These are phyloP conservation scores for Leptinotarsa texana DNA, from an alignment of 1,140 invertebrate genomes.

Conservation along the genomic window DNA sequence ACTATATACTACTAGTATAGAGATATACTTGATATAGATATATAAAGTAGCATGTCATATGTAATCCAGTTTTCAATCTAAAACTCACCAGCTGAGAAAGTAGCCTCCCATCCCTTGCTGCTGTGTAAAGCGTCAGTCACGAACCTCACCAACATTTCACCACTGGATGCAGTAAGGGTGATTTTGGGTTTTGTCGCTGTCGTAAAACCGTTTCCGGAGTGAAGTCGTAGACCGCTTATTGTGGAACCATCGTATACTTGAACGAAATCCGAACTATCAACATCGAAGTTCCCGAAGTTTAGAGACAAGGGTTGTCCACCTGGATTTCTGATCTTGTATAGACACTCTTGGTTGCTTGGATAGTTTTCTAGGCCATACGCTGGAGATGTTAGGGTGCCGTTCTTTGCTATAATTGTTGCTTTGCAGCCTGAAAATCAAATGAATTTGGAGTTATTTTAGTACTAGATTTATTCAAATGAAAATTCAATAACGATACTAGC, in stretches of 20 bases:
- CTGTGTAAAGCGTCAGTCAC: conserved; percentile 85
- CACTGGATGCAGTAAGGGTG: conserved; percentile 88
- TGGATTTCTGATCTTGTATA: conserved; percentile 85
- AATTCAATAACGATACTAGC: too few species aligned
- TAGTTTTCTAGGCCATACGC: conserved; percentile 83
- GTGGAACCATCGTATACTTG: conserved; percentile 86
- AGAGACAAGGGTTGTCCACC: conserved; percentile 81
- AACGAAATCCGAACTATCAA: conserved; percentile 84
- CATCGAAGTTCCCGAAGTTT: conserved; percentile 83
- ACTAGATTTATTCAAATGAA: too few species aligned
- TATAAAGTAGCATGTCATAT: too few species aligned
- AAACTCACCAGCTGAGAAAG: conserved; percentile 81
- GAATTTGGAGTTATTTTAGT: too few species aligned
- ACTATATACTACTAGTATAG: too few species aligned
- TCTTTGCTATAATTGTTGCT: conserved; percentile 76
- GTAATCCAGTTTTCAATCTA: too few species aligned
- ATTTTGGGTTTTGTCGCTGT: conserved; percentile 79
- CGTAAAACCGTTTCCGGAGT: conserved; percentile 87
- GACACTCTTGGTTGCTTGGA: conserved; percentile 90
- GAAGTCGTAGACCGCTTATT: conserved; percentile 80
- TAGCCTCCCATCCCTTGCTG: conserved; percentile 82
- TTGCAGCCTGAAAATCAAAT: conserved; percentile 62
- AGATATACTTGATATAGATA: too few species aligned
- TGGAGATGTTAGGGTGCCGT: conserved; percentile 86
- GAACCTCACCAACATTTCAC: conserved; percentile 88